Evolutionary conservation across 2,113 vertebrate species (phyloP), one percentile per base, ranked within the genome.

Genomic region (Eretmodus cyanostictus): DNA sequence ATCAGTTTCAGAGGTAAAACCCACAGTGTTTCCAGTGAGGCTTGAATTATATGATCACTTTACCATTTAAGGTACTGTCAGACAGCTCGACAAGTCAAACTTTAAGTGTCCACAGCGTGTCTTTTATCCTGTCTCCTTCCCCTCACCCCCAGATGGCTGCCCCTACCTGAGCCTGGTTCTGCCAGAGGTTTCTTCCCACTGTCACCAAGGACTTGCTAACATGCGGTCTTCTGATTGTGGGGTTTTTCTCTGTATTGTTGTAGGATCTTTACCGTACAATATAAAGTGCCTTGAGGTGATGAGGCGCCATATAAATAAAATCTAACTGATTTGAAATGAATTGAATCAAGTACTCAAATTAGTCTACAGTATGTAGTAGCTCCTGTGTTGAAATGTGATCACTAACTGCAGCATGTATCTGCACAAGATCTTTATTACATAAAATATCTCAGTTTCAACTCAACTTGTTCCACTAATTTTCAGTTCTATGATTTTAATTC

Each of bases 261-360:
- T 66, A 66, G 19, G 34, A 66, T 66, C 61, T 66, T 66, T 66
- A 22, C 61, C 1, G 22, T 38, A 68, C 61, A 68, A 68, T 68
- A 13, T 38, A 68, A 68, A 68, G 34, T 0, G 1, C 3, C 61
- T 38, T 38, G 11, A 68, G 34, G 61, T 2, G 61, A 38, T 38
- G 19, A 66, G 61, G 3, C 0, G 3, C 34, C 10, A 38, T 0
- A 68, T 38, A 68, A 68, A 68, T 68, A 22, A 1, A 38, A 68
- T 68, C 19, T 0, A 66, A 38, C 1, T 68, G 34, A 68, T 22
- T 8, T 68, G 19, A 68, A 68, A 68, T 68, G 7, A 68, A 68
- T 68, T 8, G 34, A 68, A 38, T 68, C 61, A 71, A 71, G 38
- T 71, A 42, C 3, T 71, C 3, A 24, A 42, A 24, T 71, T 24